These are phyloP conservation scores for Cephus spinipes DNA, from an alignment of 2,888 invertebrate species.

Conservation along the genomic window DNA sequence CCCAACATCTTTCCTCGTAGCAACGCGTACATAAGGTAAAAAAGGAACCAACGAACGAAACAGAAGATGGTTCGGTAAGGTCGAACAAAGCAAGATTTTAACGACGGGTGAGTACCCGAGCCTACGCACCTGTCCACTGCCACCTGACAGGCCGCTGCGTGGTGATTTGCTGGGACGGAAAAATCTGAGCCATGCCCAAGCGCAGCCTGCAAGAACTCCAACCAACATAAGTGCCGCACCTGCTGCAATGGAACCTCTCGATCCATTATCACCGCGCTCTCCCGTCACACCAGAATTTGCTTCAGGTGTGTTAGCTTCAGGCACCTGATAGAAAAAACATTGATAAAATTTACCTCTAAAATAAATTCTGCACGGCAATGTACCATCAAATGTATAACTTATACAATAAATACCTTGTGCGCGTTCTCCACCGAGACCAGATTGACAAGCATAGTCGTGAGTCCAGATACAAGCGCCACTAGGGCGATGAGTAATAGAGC, in stretches of 20 bases:
- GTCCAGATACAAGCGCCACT: slow-evolving; percentile 56
- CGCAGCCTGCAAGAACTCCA: slow-evolving; percentile 52
- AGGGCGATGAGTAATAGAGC: slow-evolving; percentile 56
- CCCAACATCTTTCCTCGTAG: slow-evolving; percentile 67
- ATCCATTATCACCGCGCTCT: slow-evolving; percentile 35
- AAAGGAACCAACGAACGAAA: slow-evolving; percentile 44
- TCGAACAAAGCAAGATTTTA: neutral
- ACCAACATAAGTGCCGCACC: slow-evolving; percentile 57
- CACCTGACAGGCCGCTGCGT: slow-evolving; percentile 55
- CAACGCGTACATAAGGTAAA: slow-evolving; percentile 61
- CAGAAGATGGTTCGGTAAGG: slow-evolving; percentile 32
- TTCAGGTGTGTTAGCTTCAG: no score
- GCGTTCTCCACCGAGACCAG: slow-evolving; percentile 44
- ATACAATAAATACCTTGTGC: slow-evolving; percentile 15
- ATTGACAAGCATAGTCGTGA: slow-evolving; percentile 55
- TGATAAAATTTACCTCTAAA: no score
- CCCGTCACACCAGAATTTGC: slow-evolving; percentile 12
- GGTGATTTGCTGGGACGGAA: slow-evolving; percentile 58
- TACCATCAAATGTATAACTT: no score
- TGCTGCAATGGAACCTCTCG: slow-evolving; percentile 53
- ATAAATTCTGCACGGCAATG: no score
- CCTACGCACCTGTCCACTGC: slow-evolving; percentile 61
- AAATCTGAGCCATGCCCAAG: slow-evolving; percentile 59
- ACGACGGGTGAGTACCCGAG: neutral
- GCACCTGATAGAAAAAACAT: neutral